Percentiles rank a stretch among this genome's conserved stretches.
Evolutionary conservation across 2,113 vertebrate species (phyloP).

Genomic region (Montifringilla adamsi): DNA sequence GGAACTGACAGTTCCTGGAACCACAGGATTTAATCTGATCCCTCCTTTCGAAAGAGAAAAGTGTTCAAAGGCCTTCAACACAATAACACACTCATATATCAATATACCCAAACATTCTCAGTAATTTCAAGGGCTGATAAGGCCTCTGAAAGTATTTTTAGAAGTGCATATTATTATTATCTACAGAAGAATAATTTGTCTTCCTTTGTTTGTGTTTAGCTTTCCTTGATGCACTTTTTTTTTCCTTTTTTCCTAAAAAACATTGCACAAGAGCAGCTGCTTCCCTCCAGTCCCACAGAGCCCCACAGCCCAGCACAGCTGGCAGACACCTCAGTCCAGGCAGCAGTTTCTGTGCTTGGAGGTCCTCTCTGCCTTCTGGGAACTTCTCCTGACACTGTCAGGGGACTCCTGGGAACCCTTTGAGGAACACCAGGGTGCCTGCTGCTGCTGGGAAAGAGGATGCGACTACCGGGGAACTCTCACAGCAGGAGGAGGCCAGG

Average conservation of each 20-base stretch:
- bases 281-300: neutral
- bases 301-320: neutral
- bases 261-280: neutral
- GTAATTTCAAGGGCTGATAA: slow-evolving; percentile 37
- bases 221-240: neutral
- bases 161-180: neutral
- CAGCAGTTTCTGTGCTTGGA: neutral
- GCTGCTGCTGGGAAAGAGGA: neutral
- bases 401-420: neutral
- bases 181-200: neutral
- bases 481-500: neutral
- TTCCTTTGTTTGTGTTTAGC: neutral
- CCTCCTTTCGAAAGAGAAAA: neutral
- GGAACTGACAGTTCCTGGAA: neutral
- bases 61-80: neutral
- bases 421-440: neutral
- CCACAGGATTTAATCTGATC: neutral
- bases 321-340: neutral
- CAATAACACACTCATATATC: neutral
- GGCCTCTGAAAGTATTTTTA: slow-evolving; percentile 33
- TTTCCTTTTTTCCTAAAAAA: neutral
- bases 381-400: neutral
- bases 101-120: neutral
- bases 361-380: neutral
- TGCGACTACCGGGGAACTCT: neutral